Evolutionary conservation across 1,140 invertebrate species (phyloP), one percentile per base, ranked within the genome.

Genomic region (Megalonaias nervosa): DNA sequence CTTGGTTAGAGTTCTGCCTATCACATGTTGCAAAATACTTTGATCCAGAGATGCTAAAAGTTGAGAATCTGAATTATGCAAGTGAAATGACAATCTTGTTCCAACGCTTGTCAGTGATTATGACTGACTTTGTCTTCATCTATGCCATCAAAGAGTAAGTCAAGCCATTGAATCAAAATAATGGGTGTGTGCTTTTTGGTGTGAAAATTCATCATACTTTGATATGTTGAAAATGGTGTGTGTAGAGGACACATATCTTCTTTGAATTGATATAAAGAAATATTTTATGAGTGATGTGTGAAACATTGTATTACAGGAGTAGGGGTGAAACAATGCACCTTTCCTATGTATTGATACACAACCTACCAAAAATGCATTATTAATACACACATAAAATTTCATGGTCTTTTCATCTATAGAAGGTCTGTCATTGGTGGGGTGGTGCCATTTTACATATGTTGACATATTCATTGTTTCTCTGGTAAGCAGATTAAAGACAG

Each of bases 1-100:
- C 98, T 11, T 99, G 97, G 94, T 97, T 99, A 87, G 98, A 99
- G 90, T 98, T 93, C 92, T 81, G 93, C 15, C 92, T 99, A 0
- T 95, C 97, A 58, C 92, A 94, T 77, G 68, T 96, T 70, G 97
- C 97, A 4, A 90, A 92, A 76, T 93, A 92, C 85, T 94, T 99
- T 90, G 98, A 99, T 92, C 91, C 93, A n/a, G 90, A 95, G 70
- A 99, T 99, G 96, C 89, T 99, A 2, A 91, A 76, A 93, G 55
- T 99, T 0, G 88, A 94, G 17, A 97, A 97, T 91, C 91, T 98
- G 1, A 95, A 97, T 84, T 98, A 99, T 93, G 93, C 92, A 11
- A 98, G 96, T 23, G 78, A 92, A 4, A 91, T 91, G 67, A 98
- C 98, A 17, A 91, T 99, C 13, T 82, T 97, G 38, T 99, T 99